Evolutionary conservation across 1,140 invertebrate genomes (phyloP).

Genomic region (Stegodyphus dumicola): DNA sequence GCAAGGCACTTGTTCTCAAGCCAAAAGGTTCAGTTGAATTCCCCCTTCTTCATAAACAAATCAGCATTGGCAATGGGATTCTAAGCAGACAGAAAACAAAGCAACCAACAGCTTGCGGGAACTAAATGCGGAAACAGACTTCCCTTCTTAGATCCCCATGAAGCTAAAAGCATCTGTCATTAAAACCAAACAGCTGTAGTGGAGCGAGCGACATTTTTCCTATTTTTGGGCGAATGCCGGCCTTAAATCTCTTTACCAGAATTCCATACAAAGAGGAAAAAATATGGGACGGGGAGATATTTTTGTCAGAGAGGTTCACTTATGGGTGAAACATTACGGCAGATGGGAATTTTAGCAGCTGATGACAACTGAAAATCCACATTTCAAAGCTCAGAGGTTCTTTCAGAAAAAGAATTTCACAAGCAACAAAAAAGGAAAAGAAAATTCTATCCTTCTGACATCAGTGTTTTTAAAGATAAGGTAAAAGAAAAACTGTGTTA

Average conservation of each 20-base stretch:
- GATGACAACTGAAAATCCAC: not conserved
- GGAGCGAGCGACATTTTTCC: not conserved
- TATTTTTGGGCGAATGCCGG: not conserved
- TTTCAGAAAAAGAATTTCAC: too few species aligned
- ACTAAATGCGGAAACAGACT: slow-evolving; percentile 3
- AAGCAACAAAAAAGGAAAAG: not conserved
- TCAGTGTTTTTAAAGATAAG: too few species aligned
- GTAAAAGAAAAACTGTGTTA: too few species aligned
- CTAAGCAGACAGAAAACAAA: too few species aligned
- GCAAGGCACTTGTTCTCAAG: too few species aligned
- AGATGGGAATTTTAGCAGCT: slow-evolving; percentile 23
- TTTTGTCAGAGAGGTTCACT: not conserved
- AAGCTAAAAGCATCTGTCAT: slow-evolving; percentile 26
- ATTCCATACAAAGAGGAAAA: not conserved
- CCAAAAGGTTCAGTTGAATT: too few species aligned
- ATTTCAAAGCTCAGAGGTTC: too few species aligned
- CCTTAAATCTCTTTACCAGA: not conserved
- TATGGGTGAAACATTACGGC: not conserved
- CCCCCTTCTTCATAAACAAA: too few species aligned
- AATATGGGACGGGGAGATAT: not conserved
- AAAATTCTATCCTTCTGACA: not conserved
- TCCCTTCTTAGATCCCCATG: not conserved
- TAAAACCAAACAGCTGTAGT: slow-evolving; percentile 31
- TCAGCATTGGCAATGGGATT: too few species aligned
- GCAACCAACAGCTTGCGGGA: not conserved